Percentiles rank a stretch among this genome's conserved stretches.
phyloP scores from a whole-genome alignment of 2,888 invertebrate genomes.

The Zeuzera pyrina region DNA sequence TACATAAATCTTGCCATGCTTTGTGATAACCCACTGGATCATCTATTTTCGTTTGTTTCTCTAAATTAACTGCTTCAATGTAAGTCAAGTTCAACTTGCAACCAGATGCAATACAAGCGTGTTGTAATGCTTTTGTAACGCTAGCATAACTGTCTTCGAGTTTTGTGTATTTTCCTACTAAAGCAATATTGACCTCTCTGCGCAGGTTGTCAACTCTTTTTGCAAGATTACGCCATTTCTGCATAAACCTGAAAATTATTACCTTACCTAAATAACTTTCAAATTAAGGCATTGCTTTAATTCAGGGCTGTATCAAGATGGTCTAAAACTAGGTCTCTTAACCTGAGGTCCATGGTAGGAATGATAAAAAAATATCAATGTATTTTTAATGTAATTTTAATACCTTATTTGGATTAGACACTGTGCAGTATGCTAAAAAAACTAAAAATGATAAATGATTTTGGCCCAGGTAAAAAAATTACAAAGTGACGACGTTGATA shows the following conservation, averaged over 20 bases:
- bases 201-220: conserved; percentile 87
- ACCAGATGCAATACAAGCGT: conserved; percentile 90
- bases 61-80: conserved; percentile 93
- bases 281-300: too few species aligned
- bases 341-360: too few species aligned
- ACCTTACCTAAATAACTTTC: too few species aligned
- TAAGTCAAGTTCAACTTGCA: conserved; percentile 90
- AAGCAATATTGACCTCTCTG: conserved; percentile 89
- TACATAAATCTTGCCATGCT: conserved; percentile 93
- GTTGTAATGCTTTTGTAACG: conserved; percentile 94
- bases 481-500: too few species aligned
- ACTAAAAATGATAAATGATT: too few species aligned
- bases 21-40: conserved; percentile 91
- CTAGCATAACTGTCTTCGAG: conserved; percentile 97
- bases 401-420: too few species aligned
- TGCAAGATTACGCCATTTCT: conserved; percentile 91
- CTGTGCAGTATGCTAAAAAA: too few species aligned
- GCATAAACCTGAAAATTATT: conserved; percentile 83
- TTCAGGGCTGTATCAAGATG: too few species aligned
- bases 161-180: conserved; percentile 98
- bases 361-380: too few species aligned
- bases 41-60: conserved; percentile 78
- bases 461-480: too few species aligned
- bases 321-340: too few species aligned
- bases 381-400: too few species aligned